These are phyloP conservation scores for Talpa occidentalis DNA, from an alignment of 2,113 vertebrate genomes.

Conservation along the genomic window DNA sequence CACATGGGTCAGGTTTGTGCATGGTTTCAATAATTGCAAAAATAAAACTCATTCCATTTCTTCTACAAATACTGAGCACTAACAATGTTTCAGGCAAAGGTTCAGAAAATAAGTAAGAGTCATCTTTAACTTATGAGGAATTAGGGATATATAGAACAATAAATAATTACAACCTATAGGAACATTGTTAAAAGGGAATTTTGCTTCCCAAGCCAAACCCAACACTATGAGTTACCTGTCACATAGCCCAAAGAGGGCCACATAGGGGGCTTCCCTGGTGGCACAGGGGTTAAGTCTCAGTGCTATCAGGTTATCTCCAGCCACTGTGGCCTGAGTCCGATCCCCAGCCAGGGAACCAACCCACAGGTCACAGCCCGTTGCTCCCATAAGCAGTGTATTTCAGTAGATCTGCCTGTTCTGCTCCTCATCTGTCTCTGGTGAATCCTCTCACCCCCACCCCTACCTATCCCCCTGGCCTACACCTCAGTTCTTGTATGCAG, in stretches of 20 bases:
- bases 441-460: too few species aligned
- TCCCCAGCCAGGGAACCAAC: too few species aligned
- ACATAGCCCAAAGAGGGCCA: background rate
- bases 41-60: slow-evolving; percentile 32
- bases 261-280: background rate
- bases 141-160: background rate
- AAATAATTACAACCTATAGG: slow-evolving; percentile 42
- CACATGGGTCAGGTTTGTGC: background rate
- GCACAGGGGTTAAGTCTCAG: too few species aligned
- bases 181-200: background rate
- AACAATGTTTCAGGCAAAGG: background rate
- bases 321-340: too few species aligned
- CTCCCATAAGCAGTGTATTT: too few species aligned
- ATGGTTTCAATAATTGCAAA: slow-evolving; percentile 11
- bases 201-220: slow-evolving; percentile 6
- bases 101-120: slow-evolving; percentile 3
- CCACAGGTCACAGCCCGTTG: too few species aligned
- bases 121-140: background rate
- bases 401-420: too few species aligned
- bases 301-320: too few species aligned
- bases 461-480: too few species aligned
- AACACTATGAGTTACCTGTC: background rate
- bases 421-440: too few species aligned
- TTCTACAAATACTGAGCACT: slow-evolving; percentile 8
- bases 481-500: too few species aligned